phyloP scores from a whole-genome alignment of 2,888 invertebrate genomes.

The Cheilosia urbana region DNA sequence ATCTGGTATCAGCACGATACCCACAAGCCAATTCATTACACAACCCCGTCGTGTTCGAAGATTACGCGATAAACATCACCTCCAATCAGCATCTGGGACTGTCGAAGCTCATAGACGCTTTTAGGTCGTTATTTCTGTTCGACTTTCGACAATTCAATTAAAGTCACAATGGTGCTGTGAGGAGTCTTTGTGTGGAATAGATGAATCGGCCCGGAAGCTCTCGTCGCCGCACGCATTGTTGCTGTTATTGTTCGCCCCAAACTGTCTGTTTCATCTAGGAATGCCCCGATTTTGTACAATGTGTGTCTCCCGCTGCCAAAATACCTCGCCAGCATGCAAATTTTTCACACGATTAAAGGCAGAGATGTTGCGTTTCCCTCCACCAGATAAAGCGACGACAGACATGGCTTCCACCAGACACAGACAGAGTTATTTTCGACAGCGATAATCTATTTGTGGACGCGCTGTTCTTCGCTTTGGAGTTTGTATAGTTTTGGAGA shows the following conservation, averaged over 20 bases:
- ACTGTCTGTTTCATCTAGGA: constrained; percentile 64
- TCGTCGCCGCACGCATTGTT: background rate
- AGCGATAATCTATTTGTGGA: constrained; percentile 59
- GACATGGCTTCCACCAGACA: constrained; percentile 56
- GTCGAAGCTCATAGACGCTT: constrained; percentile 39
- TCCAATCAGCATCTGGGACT: constrained; percentile 58
- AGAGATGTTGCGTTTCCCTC: constrained; percentile 44
- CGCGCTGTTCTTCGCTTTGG: constrained; percentile 62
- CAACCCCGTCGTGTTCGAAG: constrained; percentile 52
- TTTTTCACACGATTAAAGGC: constrained; percentile 65
- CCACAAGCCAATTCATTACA: constrained; percentile 41
- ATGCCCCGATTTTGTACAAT: constrained; percentile 55
- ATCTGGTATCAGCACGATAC: constrained; percentile 46
- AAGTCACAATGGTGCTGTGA: constrained; percentile 9
- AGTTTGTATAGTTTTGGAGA: constrained; percentile 58
- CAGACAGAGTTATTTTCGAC: constrained; percentile 61
- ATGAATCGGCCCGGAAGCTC: constrained; percentile 49
- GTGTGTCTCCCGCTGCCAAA: constrained; percentile 57
- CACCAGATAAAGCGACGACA: constrained; percentile 62
- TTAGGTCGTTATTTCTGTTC: constrained; percentile 44
- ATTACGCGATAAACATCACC: constrained; percentile 65
- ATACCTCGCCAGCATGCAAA: constrained; percentile 22
- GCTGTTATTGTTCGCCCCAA: constrained; percentile 38
- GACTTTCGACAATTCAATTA: constrained; percentile 59
- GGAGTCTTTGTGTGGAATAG: constrained; percentile 28